phyloP scores from a whole-genome alignment of 2,888 invertebrate genomes.

The Euzetes globulus region DNA sequence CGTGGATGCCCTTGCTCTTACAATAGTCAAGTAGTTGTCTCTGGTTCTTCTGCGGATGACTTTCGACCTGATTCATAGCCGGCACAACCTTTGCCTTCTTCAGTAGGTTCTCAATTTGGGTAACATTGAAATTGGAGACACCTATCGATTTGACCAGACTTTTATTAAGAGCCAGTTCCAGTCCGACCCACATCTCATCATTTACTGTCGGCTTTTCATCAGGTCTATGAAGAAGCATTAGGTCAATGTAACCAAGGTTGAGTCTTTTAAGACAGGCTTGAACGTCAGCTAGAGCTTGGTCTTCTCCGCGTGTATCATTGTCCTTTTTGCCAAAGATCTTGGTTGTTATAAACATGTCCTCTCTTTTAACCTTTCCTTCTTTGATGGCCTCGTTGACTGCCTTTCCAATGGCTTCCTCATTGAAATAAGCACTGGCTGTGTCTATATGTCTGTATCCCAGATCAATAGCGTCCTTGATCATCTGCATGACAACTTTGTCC shows the following conservation, averaged over 20 bases:
- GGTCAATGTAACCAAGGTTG: conserved; percentile 44
- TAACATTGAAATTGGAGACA: conserved; percentile 70
- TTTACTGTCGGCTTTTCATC: background rate
- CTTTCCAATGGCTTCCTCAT: conserved; percentile 24
- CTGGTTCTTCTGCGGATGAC: conserved; percentile 17
- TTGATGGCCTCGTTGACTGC: background rate
- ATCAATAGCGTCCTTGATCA: background rate
- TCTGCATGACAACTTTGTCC: background rate
- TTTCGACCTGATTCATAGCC: conserved; percentile 28
- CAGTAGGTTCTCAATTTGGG: conserved; percentile 55
- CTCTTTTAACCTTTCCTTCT: background rate
- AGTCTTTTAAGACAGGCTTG: conserved; percentile 41
- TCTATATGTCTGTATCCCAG: background rate
- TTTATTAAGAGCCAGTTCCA: conserved; percentile 48
- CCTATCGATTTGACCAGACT: conserved; percentile 67
- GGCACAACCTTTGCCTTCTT: background rate
- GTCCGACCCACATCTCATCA: background rate
- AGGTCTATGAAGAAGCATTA: conserved; percentile 47
- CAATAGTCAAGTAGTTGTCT: conserved; percentile 17
- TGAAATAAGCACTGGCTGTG: background rate
- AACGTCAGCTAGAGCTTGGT: background rate
- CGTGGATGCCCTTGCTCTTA: background rate
- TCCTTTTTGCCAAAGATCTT: background rate
- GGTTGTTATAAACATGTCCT: conserved; percentile 29
- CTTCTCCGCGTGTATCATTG: background rate